These are phyloP conservation scores for Monomorium pharaonis DNA, from an alignment of 1,140 invertebrate species.

Conservation along the genomic window DNA sequence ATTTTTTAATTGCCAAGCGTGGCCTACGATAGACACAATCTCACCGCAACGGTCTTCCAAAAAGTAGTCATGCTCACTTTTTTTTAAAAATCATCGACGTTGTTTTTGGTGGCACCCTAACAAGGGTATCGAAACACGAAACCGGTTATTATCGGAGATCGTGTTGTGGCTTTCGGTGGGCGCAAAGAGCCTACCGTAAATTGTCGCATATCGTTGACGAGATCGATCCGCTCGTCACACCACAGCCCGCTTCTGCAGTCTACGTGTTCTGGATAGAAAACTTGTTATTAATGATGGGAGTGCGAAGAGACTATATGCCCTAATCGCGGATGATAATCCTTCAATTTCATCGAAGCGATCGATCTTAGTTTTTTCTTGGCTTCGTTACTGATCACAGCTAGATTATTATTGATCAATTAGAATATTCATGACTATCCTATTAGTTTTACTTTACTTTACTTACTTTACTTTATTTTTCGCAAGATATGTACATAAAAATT, in stretches of 20 bases:
- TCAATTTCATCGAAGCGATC: slow-evolving; percentile 11
- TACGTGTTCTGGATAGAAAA: slow-evolving; percentile 26
- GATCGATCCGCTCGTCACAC: slow-evolving; percentile 59
- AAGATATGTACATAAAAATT: not conserved
- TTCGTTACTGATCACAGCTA: not conserved
- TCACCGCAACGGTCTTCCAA: slow-evolving; percentile 9
- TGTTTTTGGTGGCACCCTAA: slow-evolving; percentile 42
- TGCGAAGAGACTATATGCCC: slow-evolving; percentile 2
- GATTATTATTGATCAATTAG: not conserved
- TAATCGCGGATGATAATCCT: slow-evolving; percentile 15
- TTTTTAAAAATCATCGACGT: not conserved
- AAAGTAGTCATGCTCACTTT: slow-evolving; percentile 14
- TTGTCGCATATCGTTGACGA: slow-evolving; percentile 63
- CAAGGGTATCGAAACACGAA: slow-evolving; percentile 49
- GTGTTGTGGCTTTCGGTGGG: slow-evolving; percentile 36
- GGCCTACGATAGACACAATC: slow-evolving; percentile 29
- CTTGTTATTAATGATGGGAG: slow-evolving; percentile 39
- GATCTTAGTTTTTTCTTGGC: slow-evolving; percentile 16
- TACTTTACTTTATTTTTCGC: not conserved
- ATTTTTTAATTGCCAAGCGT: slow-evolving; percentile 54
- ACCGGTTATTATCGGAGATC: slow-evolving; percentile 65
- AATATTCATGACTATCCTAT: not conserved
- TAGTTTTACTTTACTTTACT: not conserved
- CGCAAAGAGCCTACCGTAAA: slow-evolving; percentile 60
- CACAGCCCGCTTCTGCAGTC: slow-evolving; percentile 31